phyloP scores from a whole-genome alignment of 2,113 vertebrate species.

The Lagenorhynchus albirostris region DNA sequence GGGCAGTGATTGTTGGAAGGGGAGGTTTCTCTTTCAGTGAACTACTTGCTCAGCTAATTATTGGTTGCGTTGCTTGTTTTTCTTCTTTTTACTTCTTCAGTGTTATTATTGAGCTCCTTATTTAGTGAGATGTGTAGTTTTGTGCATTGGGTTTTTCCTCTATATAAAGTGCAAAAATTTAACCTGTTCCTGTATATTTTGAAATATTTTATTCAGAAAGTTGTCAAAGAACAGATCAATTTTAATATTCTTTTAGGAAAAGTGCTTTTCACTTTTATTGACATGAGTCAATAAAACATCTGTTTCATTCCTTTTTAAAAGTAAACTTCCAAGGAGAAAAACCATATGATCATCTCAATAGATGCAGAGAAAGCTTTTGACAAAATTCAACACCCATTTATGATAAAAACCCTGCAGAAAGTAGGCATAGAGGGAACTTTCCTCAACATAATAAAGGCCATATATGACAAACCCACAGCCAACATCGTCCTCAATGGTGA shows the following conservation, averaged over 20 bases:
- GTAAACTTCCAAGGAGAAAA: not conserved
- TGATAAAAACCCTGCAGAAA: too few species aligned
- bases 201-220: not conserved
- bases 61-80: not conserved
- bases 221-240: not conserved
- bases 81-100: not conserved
- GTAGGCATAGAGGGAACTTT: too few species aligned
- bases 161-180: not conserved
- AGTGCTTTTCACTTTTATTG: not conserved
- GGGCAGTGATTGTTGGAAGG: not conserved
- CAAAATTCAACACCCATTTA: too few species aligned
- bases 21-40: not conserved
- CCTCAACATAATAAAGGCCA: too few species aligned
- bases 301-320: not conserved
- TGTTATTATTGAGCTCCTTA: not conserved
- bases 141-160: not conserved
- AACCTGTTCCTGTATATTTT: not conserved
- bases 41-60: not conserved
- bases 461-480: too few species aligned
- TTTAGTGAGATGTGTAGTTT: not conserved
- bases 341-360: too few species aligned
- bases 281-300: not conserved
- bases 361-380: too few species aligned
- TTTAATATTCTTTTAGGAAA: slow-evolving; percentile 18
- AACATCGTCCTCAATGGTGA: too few species aligned